phyloP scores from a whole-genome alignment of 1,140 invertebrate genomes.

The Drosophila ercepeae region DNA sequence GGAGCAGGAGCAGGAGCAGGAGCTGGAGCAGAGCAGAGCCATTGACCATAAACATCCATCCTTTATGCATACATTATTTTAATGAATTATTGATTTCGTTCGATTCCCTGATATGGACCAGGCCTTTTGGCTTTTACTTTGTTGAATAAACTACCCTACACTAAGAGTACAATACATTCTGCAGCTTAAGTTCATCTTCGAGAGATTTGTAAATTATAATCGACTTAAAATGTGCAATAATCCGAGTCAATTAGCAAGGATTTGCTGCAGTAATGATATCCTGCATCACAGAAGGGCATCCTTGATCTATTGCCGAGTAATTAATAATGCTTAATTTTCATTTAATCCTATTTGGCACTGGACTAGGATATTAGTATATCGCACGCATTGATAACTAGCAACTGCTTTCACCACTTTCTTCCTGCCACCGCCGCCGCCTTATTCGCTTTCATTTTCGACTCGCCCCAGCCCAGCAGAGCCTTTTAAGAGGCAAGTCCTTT shows the following conservation, averaged over 20 bases:
- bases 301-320: constrained; percentile 12
- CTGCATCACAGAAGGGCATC: not conserved
- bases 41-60: constrained; percentile 69
- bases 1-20: too few relatives aligned
- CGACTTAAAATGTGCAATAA: too few relatives aligned
- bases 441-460: constrained; percentile 21
- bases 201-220: too few relatives aligned
- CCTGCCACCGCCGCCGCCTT: not conserved
- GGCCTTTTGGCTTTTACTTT: not conserved
- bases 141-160: constrained; percentile 5
- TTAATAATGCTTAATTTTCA: constrained; percentile 66
- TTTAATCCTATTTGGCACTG: constrained; percentile 43
- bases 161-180: not conserved
- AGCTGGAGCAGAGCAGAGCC: constrained; percentile 6
- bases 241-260: too few relatives aligned
- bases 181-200: too few relatives aligned
- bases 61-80: constrained; percentile 79
- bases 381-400: constrained; percentile 39
- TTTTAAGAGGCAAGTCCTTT: not conserved
- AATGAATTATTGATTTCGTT: constrained; percentile 78
- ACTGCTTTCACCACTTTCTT: constrained; percentile 10
- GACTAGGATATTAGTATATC: constrained; percentile 13
- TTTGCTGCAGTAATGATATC: not conserved
- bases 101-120: constrained; percentile 36
- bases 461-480: not conserved